These are phyloP conservation scores for Chamaetylas fuelleborni DNA, from an alignment of 2,113 vertebrate genomes.

Conservation along the genomic window DNA sequence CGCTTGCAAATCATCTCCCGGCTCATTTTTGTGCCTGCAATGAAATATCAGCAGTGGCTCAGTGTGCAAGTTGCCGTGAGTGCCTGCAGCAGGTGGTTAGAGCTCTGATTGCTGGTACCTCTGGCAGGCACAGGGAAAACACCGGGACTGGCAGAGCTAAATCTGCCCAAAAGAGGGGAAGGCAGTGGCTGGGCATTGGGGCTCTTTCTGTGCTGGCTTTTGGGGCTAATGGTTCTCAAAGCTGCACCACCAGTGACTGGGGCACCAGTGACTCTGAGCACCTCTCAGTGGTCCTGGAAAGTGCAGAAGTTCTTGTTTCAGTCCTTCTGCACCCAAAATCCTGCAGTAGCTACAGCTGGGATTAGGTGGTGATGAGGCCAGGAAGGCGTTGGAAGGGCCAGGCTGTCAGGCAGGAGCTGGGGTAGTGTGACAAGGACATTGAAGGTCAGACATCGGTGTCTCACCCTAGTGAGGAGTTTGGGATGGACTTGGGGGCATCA, in stretches of 20 bases:
- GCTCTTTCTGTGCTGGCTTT: not conserved
- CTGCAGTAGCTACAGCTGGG: not conserved
- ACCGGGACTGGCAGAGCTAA: not conserved
- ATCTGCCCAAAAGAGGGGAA: not conserved
- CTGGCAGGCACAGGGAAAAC: not conserved
- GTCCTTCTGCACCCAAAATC: not conserved
- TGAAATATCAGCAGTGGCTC: conserved; percentile 16
- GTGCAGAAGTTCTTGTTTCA: not conserved
- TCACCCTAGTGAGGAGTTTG: not conserved
- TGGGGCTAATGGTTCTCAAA: not conserved
- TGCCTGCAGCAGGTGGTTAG: conserved; percentile 6
- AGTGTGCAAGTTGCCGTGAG: not conserved
- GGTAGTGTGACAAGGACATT: rapidly evolving
- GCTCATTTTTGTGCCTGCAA: conserved; percentile 15
- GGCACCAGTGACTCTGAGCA: not conserved
- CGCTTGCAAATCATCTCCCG: conserved; percentile 20
- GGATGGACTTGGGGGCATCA: too few species aligned
- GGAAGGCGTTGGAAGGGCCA: not conserved
- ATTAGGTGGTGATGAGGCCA: not conserved
- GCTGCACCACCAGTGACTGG: not conserved
- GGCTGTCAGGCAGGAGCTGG: not conserved
- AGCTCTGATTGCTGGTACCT: conserved; percentile 12
- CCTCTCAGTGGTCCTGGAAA: rapidly evolving
- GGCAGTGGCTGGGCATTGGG: not conserved
- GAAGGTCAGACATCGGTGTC: rapidly evolving